Conservation (phyloP, 2,113 vertebrate species). For the Spheniscus mendiculus region DNA sequence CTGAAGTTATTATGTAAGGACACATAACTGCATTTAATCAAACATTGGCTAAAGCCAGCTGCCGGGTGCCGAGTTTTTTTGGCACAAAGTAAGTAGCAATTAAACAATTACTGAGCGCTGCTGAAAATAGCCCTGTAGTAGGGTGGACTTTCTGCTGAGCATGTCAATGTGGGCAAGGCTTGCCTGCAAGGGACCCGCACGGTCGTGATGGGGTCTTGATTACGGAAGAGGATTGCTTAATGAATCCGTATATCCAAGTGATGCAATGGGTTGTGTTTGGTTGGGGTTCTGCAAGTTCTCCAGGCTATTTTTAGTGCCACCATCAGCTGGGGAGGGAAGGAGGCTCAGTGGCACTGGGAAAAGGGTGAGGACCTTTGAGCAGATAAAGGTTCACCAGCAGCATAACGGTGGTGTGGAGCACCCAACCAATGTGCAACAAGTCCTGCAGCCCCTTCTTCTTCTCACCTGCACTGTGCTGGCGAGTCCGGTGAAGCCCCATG, state of each 20-base stretch:
- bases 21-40: not conserved
- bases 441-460: not conserved
- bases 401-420: accelerated
- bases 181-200: not conserved
- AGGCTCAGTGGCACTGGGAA: not conserved
- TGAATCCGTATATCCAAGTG: not conserved
- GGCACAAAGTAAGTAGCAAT: not conserved
- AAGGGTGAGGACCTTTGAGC: not conserved
- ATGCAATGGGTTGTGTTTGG: not conserved
- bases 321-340: not conserved
- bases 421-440: accelerated
- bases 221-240: not conserved
- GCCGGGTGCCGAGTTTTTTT: not conserved
- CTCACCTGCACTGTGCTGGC: accelerated
- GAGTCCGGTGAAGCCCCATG: not conserved
- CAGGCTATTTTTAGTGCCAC: not conserved
- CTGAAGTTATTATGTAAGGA: not conserved
- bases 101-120: not conserved
- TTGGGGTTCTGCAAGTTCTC: not conserved
- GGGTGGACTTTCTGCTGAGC: not conserved
- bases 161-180: not conserved
- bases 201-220: not conserved
- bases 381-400: not conserved
- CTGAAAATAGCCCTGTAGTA: not conserved
- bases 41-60: not conserved